phyloP scores from a whole-genome alignment of 2,797 vertebrate species.

The Aplochiton taeniatus region DNA sequence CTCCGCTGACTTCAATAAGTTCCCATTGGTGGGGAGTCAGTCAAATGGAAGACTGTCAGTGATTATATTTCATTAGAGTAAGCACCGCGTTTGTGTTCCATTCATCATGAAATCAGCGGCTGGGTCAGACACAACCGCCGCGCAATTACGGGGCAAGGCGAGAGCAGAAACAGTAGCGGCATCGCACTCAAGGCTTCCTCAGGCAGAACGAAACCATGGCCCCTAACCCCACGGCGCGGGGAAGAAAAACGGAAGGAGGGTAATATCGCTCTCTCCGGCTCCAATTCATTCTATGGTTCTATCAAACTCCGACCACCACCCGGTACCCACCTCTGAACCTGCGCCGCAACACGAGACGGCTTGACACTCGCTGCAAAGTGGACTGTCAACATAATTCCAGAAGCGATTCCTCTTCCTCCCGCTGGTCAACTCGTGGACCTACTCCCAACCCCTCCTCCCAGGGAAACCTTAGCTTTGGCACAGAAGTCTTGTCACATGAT shows the following conservation, averaged over 20 bases:
- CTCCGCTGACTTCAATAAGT: slow-evolving; percentile 31
- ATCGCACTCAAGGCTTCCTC: slow-evolving; percentile 11
- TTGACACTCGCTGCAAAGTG: slow-evolving; percentile 59
- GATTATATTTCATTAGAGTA: slow-evolving; percentile 40
- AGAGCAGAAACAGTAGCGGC: slow-evolving; percentile 23
- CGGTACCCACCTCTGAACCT: slow-evolving; percentile 53
- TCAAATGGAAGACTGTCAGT: slow-evolving; percentile 12
- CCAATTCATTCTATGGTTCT: slow-evolving; percentile 49
- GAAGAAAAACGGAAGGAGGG: slow-evolving; percentile 52
- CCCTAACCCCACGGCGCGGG: slow-evolving; percentile 16
- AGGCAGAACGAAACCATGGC: slow-evolving; percentile 38
- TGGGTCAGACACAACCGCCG: slow-evolving; percentile 30
- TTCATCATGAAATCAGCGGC: slow-evolving; percentile 50
- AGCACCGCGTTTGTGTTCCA: slow-evolving; percentile 37
- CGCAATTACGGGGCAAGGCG: slow-evolving; percentile 22
- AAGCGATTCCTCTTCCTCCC: slow-evolving; percentile 61
- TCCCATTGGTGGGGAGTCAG: slow-evolving; percentile 11
- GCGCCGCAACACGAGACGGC: slow-evolving; percentile 54
- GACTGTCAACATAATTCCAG: slow-evolving; percentile 65
- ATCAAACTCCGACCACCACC: slow-evolving; percentile 48
- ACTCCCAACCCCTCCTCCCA: slow-evolving; percentile 14
- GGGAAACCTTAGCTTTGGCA: slow-evolving; percentile 37
- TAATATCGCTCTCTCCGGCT: slow-evolving; percentile 46
- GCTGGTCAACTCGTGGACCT: slow-evolving; percentile 24
- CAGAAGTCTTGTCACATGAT: slow-evolving; percentile 35